A percentile compares a stretch with the other conserved stretches of the same genome.
These are phyloP conservation scores for Drosophila sucinea DNA, from an alignment of 1,140 invertebrate species.

Conservation along the genomic window DNA sequence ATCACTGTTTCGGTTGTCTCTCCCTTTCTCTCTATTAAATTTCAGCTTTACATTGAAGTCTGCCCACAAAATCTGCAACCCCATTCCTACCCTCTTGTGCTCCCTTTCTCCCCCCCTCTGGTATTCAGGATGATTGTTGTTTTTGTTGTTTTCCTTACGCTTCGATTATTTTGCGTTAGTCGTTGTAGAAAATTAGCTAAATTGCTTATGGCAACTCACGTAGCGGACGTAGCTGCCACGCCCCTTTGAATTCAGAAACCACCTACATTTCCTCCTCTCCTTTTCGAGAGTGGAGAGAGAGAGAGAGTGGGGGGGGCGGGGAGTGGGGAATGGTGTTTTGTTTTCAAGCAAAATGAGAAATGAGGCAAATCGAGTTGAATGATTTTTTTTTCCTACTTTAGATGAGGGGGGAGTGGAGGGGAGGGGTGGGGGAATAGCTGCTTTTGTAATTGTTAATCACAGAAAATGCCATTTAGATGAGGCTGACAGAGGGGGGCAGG, in stretches of 20 bases:
- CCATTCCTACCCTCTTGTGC: neutral
- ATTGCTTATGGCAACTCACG: slow-evolving; percentile 80
- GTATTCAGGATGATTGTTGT: neutral
- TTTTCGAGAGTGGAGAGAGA: neutral
- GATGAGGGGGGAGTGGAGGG: too few species aligned
- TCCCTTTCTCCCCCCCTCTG: neutral
- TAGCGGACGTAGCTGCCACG: slow-evolving; percentile 45
- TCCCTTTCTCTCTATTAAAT: neutral
- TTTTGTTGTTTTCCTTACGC: slow-evolving; percentile 59
- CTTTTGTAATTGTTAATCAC: slow-evolving; percentile 79
- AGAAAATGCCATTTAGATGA: slow-evolving; percentile 40
- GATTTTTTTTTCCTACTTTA: slow-evolving; percentile 11
- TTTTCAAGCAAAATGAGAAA: slow-evolving; percentile 14
- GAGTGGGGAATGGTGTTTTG: slow-evolving; percentile 32
- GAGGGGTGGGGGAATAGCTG: slow-evolving; percentile 26
- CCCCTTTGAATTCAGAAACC: neutral
- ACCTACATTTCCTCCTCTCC: neutral
- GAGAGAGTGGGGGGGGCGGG: neutral
- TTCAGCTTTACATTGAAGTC: slow-evolving; percentile 1
- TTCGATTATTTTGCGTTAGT: slow-evolving; percentile 69
- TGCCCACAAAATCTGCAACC: neutral
- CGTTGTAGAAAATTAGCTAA: slow-evolving; percentile 75
- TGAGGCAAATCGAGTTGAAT: slow-evolving; percentile 15
- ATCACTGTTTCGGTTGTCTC: neutral
- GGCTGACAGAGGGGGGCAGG: neutral